phyloP scores from a whole-genome alignment of 37 sponge, comb jelly and placozoan species.

The Oscarella lobularis region DNA sequence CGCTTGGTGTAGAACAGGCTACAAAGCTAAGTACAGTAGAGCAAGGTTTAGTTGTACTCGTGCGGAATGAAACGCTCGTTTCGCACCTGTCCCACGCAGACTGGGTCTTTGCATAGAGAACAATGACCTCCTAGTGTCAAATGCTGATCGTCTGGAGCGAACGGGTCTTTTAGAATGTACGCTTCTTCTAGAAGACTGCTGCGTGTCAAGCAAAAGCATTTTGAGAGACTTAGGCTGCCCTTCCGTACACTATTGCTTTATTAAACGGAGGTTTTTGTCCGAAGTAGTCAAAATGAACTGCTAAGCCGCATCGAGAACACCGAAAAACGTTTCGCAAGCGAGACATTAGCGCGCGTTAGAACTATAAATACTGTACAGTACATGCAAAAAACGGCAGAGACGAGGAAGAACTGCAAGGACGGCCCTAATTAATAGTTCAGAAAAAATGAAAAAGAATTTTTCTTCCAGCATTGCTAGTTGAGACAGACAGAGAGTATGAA shows the following conservation, averaged over 20 bases:
- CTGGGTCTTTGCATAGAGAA: constrained; percentile 20
- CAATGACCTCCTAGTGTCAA: constrained; percentile 59
- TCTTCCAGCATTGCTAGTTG: too few species aligned
- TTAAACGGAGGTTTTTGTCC: constrained; percentile 4
- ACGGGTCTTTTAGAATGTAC: constrained; percentile 51
- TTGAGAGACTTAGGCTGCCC: neutral
- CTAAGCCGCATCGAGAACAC: neutral
- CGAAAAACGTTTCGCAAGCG: too few species aligned
- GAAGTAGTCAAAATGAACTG: neutral
- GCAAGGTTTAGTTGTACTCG: too few species aligned
- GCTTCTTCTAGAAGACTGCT: constrained; percentile 50
- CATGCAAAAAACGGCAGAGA: too few species aligned
- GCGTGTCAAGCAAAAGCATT: neutral
- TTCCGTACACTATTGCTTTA: neutral
- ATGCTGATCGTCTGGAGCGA: constrained; percentile 27
- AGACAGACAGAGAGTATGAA: too few species aligned
- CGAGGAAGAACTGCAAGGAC: too few species aligned
- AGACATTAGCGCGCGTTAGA: too few species aligned
- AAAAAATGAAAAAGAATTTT: too few species aligned
- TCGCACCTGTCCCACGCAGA: constrained; percentile 42
- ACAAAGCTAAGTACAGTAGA: constrained; percentile 18
- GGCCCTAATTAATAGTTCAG: too few species aligned
- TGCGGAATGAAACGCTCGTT: too few species aligned
- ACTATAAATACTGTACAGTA: too few species aligned
- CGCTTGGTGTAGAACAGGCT: constrained; percentile 68